Conservation (phyloP, 1,140 invertebrate species). For the Temnothorax nylanderi region DNA sequence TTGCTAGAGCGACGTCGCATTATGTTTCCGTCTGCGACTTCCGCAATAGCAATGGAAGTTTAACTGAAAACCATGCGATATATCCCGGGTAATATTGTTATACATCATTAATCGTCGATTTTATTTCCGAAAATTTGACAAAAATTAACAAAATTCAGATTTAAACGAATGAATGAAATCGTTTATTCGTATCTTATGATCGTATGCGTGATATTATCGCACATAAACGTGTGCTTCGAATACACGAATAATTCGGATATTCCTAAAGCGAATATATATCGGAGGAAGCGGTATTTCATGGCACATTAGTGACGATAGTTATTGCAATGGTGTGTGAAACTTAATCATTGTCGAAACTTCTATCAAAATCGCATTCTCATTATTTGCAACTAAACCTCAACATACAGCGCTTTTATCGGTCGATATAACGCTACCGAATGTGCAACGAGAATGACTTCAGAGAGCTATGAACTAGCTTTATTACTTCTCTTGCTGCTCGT, state of each 20-base stretch:
- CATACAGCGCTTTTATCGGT: not conserved
- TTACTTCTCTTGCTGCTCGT: constrained; percentile 9
- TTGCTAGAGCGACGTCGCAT: not conserved
- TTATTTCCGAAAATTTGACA: not conserved
- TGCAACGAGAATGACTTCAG: not conserved
- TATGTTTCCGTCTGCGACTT: not conserved
- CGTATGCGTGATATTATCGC: not conserved
- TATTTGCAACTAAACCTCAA: not conserved
- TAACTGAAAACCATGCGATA: not conserved
- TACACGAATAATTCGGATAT: not conserved
- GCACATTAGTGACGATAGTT: not conserved
- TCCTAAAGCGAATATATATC: constrained; percentile 14
- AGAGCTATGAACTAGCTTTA: not conserved
- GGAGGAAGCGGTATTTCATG: not conserved
- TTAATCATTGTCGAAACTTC: constrained; percentile 30
- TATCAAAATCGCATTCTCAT: constrained; percentile 1
- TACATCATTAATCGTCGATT: not conserved
- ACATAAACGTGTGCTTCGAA: not conserved
- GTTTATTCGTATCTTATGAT: not conserved
- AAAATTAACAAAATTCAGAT: not conserved
- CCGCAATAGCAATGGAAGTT: not conserved
- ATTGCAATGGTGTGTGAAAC: not conserved
- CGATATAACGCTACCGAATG: not conserved
- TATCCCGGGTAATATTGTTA: not conserved
- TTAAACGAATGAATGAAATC: not conserved